Base-by-base conservation (phyloP, 2,797 vertebrate genomes). In the Lateolabrax maculatus region DNA sequence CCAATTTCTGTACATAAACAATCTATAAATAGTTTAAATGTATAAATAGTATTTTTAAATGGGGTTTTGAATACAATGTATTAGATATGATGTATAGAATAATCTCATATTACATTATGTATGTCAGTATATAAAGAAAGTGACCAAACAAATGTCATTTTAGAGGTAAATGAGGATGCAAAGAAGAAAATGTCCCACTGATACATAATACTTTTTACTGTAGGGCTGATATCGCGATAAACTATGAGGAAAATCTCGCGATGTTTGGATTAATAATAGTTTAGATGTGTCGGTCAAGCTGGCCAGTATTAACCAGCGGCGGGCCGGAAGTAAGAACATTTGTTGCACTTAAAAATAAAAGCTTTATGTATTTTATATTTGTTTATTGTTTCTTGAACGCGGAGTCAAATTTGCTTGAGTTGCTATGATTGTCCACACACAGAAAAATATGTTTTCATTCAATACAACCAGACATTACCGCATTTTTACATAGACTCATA, bases 161-260 rank as follows among this genome's bases (percentile, higher is more conserved):
- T 7, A 7, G 18, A 56, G 15, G 13, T 19, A 41, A 56, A 2
- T 48, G 21, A 21, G 25, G 13, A 34, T 39, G n/a, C 4, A 25
- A 34, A 34, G 0, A 2, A 15, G n/a, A 44, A 2, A n/a, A 44
- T 1, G 37, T 31, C 39, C 9, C 37, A 56, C 8, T 31, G 9
- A n/a, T 7, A 60, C 25, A 58, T 27, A 7, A 27, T 23, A 7
- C 13, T 16, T 79, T 56, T 63, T 29, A 39, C 51, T 9, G 23
- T 57, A 31, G 6, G 19, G 3, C 1, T 13, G 23, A 52, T 79
- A 80, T 85, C 84, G 80, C 84, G 81, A 89, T 0, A 80, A 44
- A 31, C 5, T 44, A 3, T 4, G 2, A 1, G 11, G 19, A 6
- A 51, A 75, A 9, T 89, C 81, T 85, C 90, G 90, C 87, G 84